Evolutionary conservation across 2,888 invertebrate species (phyloP).

Genomic region (Synergus laeviventris): DNA sequence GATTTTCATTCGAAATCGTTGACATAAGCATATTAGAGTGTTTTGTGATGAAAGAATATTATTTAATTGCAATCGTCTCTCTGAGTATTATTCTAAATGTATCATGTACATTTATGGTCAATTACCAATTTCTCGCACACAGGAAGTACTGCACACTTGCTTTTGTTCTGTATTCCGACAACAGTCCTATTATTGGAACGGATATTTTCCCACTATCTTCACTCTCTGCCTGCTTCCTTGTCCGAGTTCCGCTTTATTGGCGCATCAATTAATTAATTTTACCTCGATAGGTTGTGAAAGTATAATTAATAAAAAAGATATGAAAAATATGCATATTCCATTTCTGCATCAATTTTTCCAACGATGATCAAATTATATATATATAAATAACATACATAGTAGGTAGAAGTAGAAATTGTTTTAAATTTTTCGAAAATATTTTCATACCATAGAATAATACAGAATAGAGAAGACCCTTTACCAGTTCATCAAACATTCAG

Average conservation of each 20-base stretch:
- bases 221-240: conserved; percentile 15
- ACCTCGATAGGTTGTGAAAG: conserved; percentile 1
- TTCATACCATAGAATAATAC: too few species aligned
- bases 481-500: conserved; percentile 4
- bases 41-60: background rate
- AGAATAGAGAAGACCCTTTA: background rate
- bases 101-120: conserved; percentile 21
- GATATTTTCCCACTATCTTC: conserved; percentile 31
- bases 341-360: background rate
- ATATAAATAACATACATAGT: background rate
- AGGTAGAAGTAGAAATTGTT: background rate
- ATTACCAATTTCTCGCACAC: conserved; percentile 33
- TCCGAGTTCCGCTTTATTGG: conserved; percentile 20
- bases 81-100: background rate
- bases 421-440: background rate
- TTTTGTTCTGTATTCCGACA: conserved; percentile 17
- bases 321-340: background rate
- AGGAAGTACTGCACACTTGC: background rate
- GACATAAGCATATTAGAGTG: background rate
- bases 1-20: background rate
- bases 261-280: conserved; percentile 28
- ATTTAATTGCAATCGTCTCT: background rate
- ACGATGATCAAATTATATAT: background rate
- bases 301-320: conserved; percentile 21
- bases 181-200: conserved; percentile 20